Evolutionary conservation across 2,797 vertebrate species (phyloP).

Genomic region (Sebastes diaconus): DNA sequence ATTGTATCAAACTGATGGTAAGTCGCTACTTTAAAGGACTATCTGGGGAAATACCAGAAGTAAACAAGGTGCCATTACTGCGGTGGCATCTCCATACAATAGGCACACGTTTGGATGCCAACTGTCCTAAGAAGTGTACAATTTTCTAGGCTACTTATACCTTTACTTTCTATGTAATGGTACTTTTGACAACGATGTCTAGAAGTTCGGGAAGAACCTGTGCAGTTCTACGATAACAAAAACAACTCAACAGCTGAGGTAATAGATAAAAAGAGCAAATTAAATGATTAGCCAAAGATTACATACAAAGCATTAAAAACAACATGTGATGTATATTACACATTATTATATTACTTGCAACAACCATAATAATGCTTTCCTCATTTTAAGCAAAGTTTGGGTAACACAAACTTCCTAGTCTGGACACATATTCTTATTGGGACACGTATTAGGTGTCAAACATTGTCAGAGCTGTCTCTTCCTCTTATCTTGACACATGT

Average conservation of each 20-base stretch:
- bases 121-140: too few species aligned
- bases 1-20: neutral
- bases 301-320: neutral
- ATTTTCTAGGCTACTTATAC: too few species aligned
- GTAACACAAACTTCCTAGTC: neutral
- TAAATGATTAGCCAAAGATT: neutral
- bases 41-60: neutral
- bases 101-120: accelerated
- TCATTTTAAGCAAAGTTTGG: neutral
- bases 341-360: too few species aligned
- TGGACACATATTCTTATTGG: neutral
- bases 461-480: neutral
- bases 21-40: neutral
- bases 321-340: too few species aligned
- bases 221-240: neutral
- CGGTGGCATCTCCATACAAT: too few species aligned
- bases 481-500: neutral
- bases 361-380: neutral
- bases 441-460: neutral
- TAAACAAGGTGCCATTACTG: too few species aligned
- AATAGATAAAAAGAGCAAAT: neutral
- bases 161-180: too few species aligned
- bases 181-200: too few species aligned
- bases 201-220: too few species aligned
- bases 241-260: neutral